Evolutionary conservation across 2,888 invertebrate genomes (phyloP), one percentile per base, ranked within the genome.

Genomic region (Dinocampus coccinellae): DNA sequence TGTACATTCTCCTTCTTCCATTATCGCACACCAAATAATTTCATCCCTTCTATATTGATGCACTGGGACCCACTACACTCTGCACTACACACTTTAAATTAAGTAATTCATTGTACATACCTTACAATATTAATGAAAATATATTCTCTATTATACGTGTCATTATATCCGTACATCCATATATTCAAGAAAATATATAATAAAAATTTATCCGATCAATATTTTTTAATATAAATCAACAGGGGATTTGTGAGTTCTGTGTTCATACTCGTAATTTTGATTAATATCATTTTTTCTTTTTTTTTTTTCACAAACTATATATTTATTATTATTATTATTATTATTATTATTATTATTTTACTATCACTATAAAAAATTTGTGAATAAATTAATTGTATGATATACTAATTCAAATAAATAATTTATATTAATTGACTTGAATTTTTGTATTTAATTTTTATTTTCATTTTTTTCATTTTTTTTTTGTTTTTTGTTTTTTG

Each of bases 51-150:
- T 29, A 29, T 29, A 36, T 34, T 55, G 10, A 57, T 34, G 34
- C 20, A 42, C 11, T 13, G 36, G 13, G 7, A 9, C 33, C 42
- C 42, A 47, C 53, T 34, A 52, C 16, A n/a, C n/a, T n/a, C n/a
- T 26, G 34, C 64, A 66, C 34, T 66, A n/a, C 57, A 29, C 34
- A 24, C 22, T 24, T 39, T 36, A 39, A 39, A 66, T 66, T 66
- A 66, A 66, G 65, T 66, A 57, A 66, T 66, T 66, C 57, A 66
- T 66, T 36, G 47, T 16, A 16, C 7, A 39, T 39, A 47, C 16
- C 3, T 3, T 4, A 16, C 47, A 7, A 47, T 16, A n/a, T 1
- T 16, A 47, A 47, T 16, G 16, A 47, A 47, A 2, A 42, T 42
- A n/a, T 47, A 47, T n/a, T 47, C 6, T 10, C 10, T 7, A 7